Conservation (phyloP, 2,113 vertebrate genomes). For the Salvator merianae region DNA sequence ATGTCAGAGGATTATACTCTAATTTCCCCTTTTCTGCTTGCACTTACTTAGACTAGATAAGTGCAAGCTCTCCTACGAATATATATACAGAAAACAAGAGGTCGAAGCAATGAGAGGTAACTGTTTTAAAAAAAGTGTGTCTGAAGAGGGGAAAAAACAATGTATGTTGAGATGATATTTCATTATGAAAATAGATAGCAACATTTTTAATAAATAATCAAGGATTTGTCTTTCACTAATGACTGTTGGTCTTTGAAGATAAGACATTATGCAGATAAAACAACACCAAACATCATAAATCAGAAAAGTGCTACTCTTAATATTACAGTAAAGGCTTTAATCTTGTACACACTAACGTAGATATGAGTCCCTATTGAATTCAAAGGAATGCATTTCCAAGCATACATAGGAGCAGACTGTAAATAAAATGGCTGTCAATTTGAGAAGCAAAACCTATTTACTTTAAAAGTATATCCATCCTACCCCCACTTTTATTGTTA, state of each 20-base stretch:
- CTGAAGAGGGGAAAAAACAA: neutral
- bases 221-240: neutral
- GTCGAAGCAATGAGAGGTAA: neutral
- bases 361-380: neutral
- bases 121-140: neutral
- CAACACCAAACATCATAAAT: neutral
- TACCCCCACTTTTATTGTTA: neutral
- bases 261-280: neutral
- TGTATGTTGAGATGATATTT: neutral
- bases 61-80: neutral
- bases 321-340: neutral
- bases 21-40: constrained; percentile 7
- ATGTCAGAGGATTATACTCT: constrained; percentile 8
- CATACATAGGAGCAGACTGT: neutral
- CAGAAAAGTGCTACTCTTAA: neutral
- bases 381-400: neutral
- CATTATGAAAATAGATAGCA: neutral
- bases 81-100: neutral
- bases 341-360: neutral
- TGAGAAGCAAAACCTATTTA: neutral
- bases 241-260: neutral
- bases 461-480: neutral
- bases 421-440: neutral
- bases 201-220: neutral
- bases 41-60: neutral